These are phyloP conservation scores for Anthoscopus minutus DNA, from an alignment of 2,113 vertebrate genomes.

Conservation along the genomic window DNA sequence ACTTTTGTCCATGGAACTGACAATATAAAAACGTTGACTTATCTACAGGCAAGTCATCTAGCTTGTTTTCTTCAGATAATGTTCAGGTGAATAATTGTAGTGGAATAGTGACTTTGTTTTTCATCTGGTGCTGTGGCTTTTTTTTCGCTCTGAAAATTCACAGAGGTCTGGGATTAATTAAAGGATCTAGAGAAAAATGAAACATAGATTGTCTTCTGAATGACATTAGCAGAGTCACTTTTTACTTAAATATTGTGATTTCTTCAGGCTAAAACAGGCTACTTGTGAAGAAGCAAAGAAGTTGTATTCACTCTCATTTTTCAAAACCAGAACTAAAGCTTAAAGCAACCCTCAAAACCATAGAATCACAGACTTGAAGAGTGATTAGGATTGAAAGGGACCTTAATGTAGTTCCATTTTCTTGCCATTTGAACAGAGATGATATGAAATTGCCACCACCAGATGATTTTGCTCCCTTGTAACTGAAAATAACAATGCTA, in stretches of 20 bases:
- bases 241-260: not conserved
- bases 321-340: not conserved
- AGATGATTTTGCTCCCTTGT: not conserved
- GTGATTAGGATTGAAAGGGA: not conserved
- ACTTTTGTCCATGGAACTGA: not conserved
- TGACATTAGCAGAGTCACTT: not conserved
- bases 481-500: not conserved
- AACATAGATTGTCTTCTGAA: not conserved
- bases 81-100: not conserved
- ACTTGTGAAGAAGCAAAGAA: not conserved
- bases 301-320: not conserved
- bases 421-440: not conserved
- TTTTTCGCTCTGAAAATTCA: not conserved
- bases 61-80: not conserved
- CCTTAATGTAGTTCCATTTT: not conserved
- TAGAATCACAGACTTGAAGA: not conserved
- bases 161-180: not conserved
- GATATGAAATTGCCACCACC: not conserved
- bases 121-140: rapidly evolving
- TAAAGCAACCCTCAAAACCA: not conserved
- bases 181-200: not conserved
- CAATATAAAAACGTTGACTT: not conserved
- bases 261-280: not conserved
- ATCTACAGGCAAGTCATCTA: not conserved
- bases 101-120: not conserved